Conservation (phyloP, 2,797 vertebrate genomes). For the Dromococcyx pavoninus region DNA sequence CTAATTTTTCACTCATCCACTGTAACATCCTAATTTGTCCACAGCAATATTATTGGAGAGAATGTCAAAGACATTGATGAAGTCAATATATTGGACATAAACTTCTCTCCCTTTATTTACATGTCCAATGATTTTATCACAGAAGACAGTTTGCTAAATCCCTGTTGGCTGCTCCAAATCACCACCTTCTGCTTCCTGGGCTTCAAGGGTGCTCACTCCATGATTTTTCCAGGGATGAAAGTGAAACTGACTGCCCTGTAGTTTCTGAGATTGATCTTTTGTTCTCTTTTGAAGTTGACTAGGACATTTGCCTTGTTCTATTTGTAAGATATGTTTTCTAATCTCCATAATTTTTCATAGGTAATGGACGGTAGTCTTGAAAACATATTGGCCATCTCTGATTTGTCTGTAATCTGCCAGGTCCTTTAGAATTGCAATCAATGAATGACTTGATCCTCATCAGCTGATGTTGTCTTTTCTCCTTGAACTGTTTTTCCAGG, state of each 20-base stretch:
- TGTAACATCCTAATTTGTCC: not conserved
- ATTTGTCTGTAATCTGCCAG: not conserved
- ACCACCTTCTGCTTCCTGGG: not conserved
- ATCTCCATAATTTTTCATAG: not conserved
- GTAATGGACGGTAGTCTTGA: not conserved
- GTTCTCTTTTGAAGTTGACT: not conserved
- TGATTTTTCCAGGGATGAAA: not conserved
- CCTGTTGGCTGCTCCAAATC: accelerated
- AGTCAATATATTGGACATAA: not conserved
- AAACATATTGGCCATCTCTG: not conserved
- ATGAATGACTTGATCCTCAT: not conserved
- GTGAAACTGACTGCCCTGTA: not conserved
- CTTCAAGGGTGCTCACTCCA: not conserved
- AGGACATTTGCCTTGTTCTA: not conserved
- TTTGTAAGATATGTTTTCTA: not conserved
- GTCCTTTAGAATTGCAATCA: not conserved
- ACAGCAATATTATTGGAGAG: accelerated
- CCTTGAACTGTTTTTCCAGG: not conserved
- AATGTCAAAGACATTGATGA: not conserved
- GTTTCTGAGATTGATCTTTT: not conserved
- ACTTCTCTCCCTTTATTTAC: not conserved
- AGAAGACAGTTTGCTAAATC: not conserved
- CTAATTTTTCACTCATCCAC: not conserved
- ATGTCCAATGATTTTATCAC: not conserved
- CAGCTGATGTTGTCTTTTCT: not conserved